Evolutionary conservation across 2,797 vertebrate species (phyloP), one percentile per base, ranked within the genome.

Genomic region (Heterohyrax brucei): DNA sequence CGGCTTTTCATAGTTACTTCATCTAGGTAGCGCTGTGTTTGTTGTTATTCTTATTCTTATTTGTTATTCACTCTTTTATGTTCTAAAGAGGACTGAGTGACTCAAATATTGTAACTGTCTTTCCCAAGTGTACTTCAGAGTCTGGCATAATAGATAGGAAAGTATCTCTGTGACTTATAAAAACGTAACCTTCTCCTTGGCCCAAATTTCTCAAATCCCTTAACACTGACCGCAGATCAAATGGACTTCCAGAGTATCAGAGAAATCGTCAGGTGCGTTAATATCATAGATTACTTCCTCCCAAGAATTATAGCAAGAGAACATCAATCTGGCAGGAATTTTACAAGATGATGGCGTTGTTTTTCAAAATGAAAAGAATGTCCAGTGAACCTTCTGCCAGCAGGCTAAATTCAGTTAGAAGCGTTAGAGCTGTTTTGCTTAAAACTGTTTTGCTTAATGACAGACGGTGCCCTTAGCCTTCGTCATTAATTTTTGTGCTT

Each of bases 331-430:
- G 91, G 39, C 3, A 9, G 50, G 56, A 75, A 7, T 70, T 79
- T 89, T 53, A 46, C 2, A 10, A 93, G 39, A 70, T 59, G 26
- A 3, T 33, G 79, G 12, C 62, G 19, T 30, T 84, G 46, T 66
- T 92, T 93, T 77, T 81, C 83, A 62, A 76, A 73, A 75, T 94
- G 82, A 80, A 80, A 88, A 93, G 70, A 48, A 50, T 46, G 73
- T 75, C 70, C 50, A 22, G 18, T 21, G 26, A 84, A 16, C 19
- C 68, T 88, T 56, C 59, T 64, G 64, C 62, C 59, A 73, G 56
- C 48, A 78, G 48, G 61, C 44, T 28, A 59, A 66, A 44, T 73
- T 77, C 8, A 10, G 24, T 62, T 73, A 3, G 59, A 59, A 1
- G 0, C 22, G 68, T 59, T 82, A 66, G 80, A 80, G 61, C 79